Base-by-base conservation (phyloP, 2,797 vertebrate genomes). In the Harpagifer antarcticus region DNA sequence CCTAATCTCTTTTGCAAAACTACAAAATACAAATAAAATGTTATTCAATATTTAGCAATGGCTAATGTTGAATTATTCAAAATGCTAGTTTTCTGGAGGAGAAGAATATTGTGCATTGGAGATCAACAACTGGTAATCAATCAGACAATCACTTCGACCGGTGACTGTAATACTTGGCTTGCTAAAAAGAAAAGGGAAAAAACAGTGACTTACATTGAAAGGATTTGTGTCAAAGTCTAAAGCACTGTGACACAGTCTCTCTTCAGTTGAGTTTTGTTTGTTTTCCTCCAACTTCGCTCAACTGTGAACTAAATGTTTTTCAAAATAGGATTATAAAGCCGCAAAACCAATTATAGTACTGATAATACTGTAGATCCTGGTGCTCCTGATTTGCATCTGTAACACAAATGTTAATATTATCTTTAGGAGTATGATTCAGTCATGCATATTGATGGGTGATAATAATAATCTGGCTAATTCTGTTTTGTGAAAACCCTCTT, bases 401-500 rank as follows among this genome's bases (percentile, higher is more conserved):
- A 48, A 71, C 33, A 68, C 14, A 79, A 79, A 74, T 66, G 47
- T 48, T 57, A 79, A 78, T 74, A 84, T 88, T 72, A 80, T 71
- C 81, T 84, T 60, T 56, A 73, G 66, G 71, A 78, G 58, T 57
- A 44, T 60, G 64, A 79, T 63, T 74, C 78, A 78, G 78, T 78
- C 81, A 76, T 80, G 81, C 73, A 82, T 84, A 82, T 49, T 84
- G 81, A 89, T 74, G 68, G 62, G 54, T 78, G 78, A 89, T 76
- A 78, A 84, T 81, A 82, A 81, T 79, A 81, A 84, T 79, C 78
- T 83, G 65, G 61, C 68, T 81, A 78, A 77, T 81, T 85, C 68
- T 77, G 77, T 56, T 71, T 65, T 79, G 50, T 55, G 52, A 73
- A 76, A 27, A 73, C 33, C 66, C 81, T 76, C 65, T 55, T 37